These are phyloP conservation scores for Phycodurus eques DNA, from an alignment of 2,113 vertebrate genomes.

Conservation along the genomic window DNA sequence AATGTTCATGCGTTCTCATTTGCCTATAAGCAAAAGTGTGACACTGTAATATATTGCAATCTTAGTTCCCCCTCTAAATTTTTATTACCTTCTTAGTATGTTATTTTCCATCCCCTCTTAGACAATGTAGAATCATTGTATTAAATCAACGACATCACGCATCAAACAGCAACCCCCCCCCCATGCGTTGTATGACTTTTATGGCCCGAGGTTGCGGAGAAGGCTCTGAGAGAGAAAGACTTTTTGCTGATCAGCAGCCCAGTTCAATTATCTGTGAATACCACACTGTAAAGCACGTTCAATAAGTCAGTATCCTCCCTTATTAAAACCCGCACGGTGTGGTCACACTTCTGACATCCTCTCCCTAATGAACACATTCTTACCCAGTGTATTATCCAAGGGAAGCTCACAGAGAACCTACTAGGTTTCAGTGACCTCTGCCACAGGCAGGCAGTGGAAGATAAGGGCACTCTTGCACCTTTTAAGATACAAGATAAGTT, in stretches of 20 bases:
- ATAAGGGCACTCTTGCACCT: conserved; percentile 16
- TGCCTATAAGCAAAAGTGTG: conserved; percentile 12
- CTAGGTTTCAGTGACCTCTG: conserved; percentile 7
- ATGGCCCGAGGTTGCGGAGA: background rate
- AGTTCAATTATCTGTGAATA: conserved; percentile 56
- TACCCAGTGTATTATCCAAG: conserved; percentile 17
- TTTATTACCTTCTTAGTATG: conserved; percentile 11
- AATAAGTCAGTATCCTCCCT: conserved; percentile 25
- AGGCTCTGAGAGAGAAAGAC: conserved; percentile 15
- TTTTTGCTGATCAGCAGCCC: conserved; percentile 50
- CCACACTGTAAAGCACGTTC: conserved; percentile 52
- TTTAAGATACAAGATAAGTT: conserved; percentile 9
- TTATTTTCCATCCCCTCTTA: conserved; percentile 6
- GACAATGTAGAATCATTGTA: conserved; percentile 14
- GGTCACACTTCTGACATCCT: conserved; percentile 34
- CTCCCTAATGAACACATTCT: conserved; percentile 35
- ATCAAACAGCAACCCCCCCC: conserved; percentile 3
- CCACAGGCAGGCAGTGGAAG: conserved; percentile 9
- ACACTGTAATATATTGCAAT: conserved; percentile 5
- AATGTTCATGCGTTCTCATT: conserved; percentile 48
- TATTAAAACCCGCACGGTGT: conserved; percentile 26
- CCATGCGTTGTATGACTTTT: conserved; percentile 20
- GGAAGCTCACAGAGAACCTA: conserved; percentile 28
- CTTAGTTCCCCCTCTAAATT: background rate
- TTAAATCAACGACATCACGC: conserved; percentile 29